Base-by-base conservation (phyloP, 2,113 vertebrate genomes). In the Cheilinus undulatus region DNA sequence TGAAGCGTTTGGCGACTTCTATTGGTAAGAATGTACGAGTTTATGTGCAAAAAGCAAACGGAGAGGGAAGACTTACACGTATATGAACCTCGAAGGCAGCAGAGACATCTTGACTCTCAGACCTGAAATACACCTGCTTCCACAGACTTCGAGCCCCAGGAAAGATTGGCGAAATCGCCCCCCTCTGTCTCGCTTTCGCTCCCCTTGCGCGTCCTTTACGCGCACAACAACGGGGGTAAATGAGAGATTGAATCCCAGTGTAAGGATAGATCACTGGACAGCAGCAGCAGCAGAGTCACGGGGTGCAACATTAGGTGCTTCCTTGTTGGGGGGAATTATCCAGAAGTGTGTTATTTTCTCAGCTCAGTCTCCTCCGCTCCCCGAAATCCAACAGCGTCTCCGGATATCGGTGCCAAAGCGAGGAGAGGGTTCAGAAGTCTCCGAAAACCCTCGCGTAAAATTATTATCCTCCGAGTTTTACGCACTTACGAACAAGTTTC, bases 41-140 rank as follows among this genome's bases (percentile, higher is more conserved):
- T 51, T 73, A 11, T 30, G 70, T 48, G 59, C 60, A 51, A 83
- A 72, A 45, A 14, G 38, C 23, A 62, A 68, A 53, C 32, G 30
- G 45, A 78, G 77, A 83, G 83, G 52, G 76, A 56, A 83, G 68
- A 90, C 94, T 95, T 94, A 95, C 94, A 95, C 88, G 91, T 95
- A 95, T 78, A 93, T 89, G 89, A 93, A 93, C 89, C 93, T 93
- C 69, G 94, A 94, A 89, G 93, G 94, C 82, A 93, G 86, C 77
- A 82, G 79, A 86, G 92, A 94, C 94, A 95, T 95, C 89, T 91
- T 94, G 90, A 79, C 81, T 87, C 54, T 83, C 75, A 86, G 86
- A 92, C 92, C 92, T 92, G 93, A 85, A 87, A 92, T 93, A 88
- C 94, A 95, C 93, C 94, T 95, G 94, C 92, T 91, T 92, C 89